Evolutionary conservation across 2,888 invertebrate species (phyloP).

Genomic region (Nemotelus pantherinus): DNA sequence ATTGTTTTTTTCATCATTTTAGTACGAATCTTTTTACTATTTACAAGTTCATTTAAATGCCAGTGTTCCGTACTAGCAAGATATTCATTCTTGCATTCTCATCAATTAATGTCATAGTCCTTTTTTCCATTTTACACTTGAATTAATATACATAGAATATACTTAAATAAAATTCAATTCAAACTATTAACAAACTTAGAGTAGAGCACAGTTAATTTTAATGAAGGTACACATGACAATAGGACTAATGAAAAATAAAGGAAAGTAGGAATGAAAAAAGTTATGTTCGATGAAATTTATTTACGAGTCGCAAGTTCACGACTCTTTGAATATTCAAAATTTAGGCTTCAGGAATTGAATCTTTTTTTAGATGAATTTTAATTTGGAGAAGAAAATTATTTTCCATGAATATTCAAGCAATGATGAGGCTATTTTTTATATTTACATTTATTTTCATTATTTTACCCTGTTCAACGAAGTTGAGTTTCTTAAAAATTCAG

Average conservation of each 20-base stretch:
- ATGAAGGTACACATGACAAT: constrained; percentile 1
- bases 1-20: constrained; percentile 2
- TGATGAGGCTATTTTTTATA: too few relatives aligned
- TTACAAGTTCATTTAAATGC: constrained; percentile 21
- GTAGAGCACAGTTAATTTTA: constrained; percentile 6
- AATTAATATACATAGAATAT: background rate
- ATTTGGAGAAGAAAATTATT: too few relatives aligned
- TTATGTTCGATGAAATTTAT: too few relatives aligned
- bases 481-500: too few relatives aligned
- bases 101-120: constrained; percentile 27
- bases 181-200: constrained; percentile 42
- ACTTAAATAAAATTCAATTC: constrained; percentile 40
- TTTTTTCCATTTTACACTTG: background rate
- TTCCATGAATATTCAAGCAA: too few relatives aligned
- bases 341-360: too few relatives aligned
- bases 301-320: too few relatives aligned
- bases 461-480: too few relatives aligned
- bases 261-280: background rate
- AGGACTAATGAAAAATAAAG: background rate
- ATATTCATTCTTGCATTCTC: background rate
- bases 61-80: background rate
- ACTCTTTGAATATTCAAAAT: too few relatives aligned
- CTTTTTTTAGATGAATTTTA: too few relatives aligned
- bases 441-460: too few relatives aligned
- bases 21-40: constrained; percentile 4